Evolutionary conservation across 1,140 invertebrate genomes (phyloP).

Genomic region (Drosophila ironensis): DNA sequence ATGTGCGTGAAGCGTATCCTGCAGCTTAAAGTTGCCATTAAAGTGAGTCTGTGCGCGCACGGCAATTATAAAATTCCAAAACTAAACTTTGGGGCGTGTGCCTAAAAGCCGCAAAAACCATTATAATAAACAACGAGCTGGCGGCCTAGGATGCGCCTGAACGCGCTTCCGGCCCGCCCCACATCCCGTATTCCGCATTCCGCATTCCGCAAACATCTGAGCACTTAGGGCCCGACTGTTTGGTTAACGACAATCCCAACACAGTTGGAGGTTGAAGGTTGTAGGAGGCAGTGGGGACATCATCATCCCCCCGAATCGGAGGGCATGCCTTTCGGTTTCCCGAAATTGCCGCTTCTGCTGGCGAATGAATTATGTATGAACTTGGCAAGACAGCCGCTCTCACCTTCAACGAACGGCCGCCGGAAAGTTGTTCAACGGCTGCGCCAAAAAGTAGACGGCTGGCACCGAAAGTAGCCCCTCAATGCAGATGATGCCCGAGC

Average conservation of each 20-base stretch:
- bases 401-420: slow-evolving; percentile 1
- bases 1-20: too few relatives aligned
- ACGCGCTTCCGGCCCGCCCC: slow-evolving; percentile 56
- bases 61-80: slow-evolving; percentile 64
- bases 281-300: background rate
- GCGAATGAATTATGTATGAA: slow-evolving; percentile 74
- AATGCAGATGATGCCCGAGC: slow-evolving; percentile 34
- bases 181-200: slow-evolving; percentile 13
- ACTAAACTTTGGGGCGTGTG: slow-evolving; percentile 39
- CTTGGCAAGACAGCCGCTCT: slow-evolving; percentile 22
- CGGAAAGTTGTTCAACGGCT: slow-evolving; percentile 47
- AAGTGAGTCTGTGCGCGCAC: slow-evolving; percentile 4
- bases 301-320: background rate
- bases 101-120: slow-evolving; percentile 70
- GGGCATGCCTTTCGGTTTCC: slow-evolving; percentile 11
- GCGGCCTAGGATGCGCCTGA: slow-evolving; percentile 28
- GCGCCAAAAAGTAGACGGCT: slow-evolving; percentile 54
- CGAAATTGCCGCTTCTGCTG: slow-evolving; percentile 32
- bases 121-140: slow-evolving; percentile 72
- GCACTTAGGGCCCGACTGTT: slow-evolving; percentile 65
- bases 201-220: too few relatives aligned
- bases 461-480: slow-evolving; percentile 52
- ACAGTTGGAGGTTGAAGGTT: slow-evolving; percentile 20
- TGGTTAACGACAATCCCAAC: slow-evolving; percentile 58
- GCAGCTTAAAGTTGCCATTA: background rate